These are phyloP conservation scores for Planiliza haematocheilus DNA, from an alignment of 2,113 vertebrate species.

Conservation along the genomic window DNA sequence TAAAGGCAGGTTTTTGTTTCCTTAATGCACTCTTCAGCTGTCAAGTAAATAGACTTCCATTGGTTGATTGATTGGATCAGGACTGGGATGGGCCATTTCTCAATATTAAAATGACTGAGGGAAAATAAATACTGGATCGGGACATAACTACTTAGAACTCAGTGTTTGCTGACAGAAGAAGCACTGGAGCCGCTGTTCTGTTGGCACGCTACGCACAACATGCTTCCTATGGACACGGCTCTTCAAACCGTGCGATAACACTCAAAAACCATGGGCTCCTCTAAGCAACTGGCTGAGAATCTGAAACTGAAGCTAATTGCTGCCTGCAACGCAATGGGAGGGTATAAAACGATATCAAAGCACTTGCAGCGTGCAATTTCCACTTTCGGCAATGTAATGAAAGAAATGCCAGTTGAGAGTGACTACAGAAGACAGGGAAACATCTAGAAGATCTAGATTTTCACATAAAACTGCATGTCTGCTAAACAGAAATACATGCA, in stretches of 20 bases:
- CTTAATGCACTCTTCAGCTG: too few relatives aligned
- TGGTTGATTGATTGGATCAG: too few relatives aligned
- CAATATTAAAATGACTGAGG: too few relatives aligned
- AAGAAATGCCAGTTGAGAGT: not conserved
- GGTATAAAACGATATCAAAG: constrained; percentile 13
- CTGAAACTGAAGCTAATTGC: not conserved
- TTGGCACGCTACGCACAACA: not conserved
- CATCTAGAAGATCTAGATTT: not conserved
- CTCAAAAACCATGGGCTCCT: not conserved
- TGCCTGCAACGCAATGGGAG: not conserved
- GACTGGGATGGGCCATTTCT: too few relatives aligned
- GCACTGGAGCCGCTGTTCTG: not conserved
- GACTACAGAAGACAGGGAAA: not conserved
- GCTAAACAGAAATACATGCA: not conserved
- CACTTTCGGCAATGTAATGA: not conserved
- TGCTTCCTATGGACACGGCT: not conserved
- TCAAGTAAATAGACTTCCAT: too few relatives aligned
- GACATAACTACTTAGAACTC: too few relatives aligned
- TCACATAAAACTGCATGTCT: not conserved
- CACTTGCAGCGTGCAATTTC: not conserved
- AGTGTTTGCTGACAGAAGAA: too few relatives aligned
- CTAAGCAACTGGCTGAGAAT: not conserved
- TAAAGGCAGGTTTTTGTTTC: too few relatives aligned
- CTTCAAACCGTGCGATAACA: not conserved
- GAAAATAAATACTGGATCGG: too few relatives aligned